A percentile compares a stretch with the other conserved stretches of the same genome.
Evolutionary conservation across 2,888 invertebrate species (phyloP).

Genomic region (Drosophila testacea): DNA sequence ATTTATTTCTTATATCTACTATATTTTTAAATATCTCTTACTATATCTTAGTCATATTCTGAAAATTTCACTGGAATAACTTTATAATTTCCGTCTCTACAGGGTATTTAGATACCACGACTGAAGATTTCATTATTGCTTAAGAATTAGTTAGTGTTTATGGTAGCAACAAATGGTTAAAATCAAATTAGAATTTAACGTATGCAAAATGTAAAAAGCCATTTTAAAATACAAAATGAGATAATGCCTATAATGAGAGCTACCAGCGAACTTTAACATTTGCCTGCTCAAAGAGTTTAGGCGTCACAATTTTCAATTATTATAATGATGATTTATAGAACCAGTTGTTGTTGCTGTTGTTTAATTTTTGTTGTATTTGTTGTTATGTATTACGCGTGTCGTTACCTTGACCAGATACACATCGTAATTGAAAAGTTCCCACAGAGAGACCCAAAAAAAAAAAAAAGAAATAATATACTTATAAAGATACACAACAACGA

Average conservation of each 20-base stretch:
- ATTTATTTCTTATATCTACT: too few relatives aligned
- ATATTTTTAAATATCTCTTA: too few relatives aligned
- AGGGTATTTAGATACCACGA: slow-evolving; percentile 1
- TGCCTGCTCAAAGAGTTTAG: slow-evolving; percentile 25
- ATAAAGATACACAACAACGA: slow-evolving; percentile 32
- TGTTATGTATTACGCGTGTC: slow-evolving; percentile 29
- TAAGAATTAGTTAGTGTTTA: slow-evolving; percentile 13
- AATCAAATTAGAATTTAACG: slow-evolving; percentile 11
- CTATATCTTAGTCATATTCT: too few relatives aligned
- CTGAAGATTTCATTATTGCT: background rate
- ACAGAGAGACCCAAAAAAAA: slow-evolving; percentile 33
- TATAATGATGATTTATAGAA: slow-evolving; percentile 62
- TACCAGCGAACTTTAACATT: slow-evolving; percentile 3
- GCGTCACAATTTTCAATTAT: slow-evolving; percentile 35
- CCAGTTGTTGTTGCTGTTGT: slow-evolving; percentile 27
- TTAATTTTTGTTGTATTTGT: slow-evolving; percentile 7
- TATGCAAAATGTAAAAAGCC: slow-evolving; percentile 11
- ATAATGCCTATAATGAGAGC: slow-evolving; percentile 25
- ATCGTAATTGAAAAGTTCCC: slow-evolving; percentile 65
- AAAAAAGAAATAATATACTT: slow-evolving; percentile 9
- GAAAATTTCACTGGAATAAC: too few relatives aligned
- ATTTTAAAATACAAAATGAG: slow-evolving; percentile 33
- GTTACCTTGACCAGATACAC: slow-evolving; percentile 61
- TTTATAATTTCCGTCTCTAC: background rate
- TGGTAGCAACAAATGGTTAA: slow-evolving; percentile 19